Conservation (phyloP, 2,113 vertebrate genomes). For the Myotis brandtii region DNA sequence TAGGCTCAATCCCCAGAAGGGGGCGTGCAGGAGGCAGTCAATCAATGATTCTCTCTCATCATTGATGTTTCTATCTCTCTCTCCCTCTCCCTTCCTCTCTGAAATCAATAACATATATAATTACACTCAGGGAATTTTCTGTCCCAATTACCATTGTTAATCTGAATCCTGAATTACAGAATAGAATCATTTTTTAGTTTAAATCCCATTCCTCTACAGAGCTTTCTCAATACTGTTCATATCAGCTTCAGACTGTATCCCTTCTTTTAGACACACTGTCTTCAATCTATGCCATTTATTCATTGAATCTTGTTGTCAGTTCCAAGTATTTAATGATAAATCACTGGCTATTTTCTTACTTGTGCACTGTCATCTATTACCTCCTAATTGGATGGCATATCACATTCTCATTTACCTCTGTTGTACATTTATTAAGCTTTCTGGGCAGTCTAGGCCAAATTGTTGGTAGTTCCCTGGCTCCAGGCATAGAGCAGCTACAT, state of each 20-base stretch:
- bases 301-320: not conserved
- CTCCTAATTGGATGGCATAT: not conserved
- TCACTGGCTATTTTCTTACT: not conserved
- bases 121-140: not conserved
- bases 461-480: not conserved
- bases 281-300: not conserved
- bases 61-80: too few relatives aligned
- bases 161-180: not conserved
- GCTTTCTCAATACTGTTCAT: not conserved
- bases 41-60: too few relatives aligned
- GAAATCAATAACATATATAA: too few relatives aligned
- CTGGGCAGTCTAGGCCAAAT: not conserved
- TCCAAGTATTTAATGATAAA: constrained; percentile 17
- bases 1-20: too few relatives aligned
- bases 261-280: not conserved
- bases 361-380: not conserved
- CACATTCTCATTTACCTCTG: not conserved
- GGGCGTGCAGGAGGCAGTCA: too few relatives aligned
- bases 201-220: not conserved
- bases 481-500: not conserved
- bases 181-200: not conserved
- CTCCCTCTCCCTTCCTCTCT: too few relatives aligned
- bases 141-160: not conserved
- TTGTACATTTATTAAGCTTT: not conserved
- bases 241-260: not conserved